These are phyloP conservation scores for Struthidea cinerea DNA, from an alignment of 2,113 vertebrate species.

Conservation along the genomic window DNA sequence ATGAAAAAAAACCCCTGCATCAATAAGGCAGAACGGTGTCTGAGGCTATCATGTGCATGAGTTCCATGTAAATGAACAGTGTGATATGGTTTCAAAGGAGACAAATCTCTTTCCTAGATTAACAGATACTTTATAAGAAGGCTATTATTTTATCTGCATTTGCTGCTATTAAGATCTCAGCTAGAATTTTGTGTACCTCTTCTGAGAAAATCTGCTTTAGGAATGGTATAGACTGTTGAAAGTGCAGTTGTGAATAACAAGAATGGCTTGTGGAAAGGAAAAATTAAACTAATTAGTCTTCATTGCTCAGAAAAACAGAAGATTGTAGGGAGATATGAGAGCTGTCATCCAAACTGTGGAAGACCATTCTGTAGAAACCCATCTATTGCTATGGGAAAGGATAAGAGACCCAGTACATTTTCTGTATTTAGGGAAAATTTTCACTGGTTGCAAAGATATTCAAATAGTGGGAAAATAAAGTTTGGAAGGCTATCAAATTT, in stretches of 20 bases:
- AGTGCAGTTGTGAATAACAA: not conserved
- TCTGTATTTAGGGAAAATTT: not conserved
- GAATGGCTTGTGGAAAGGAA: not conserved
- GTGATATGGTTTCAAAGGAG: not conserved
- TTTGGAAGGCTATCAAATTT: not conserved
- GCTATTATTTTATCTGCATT: not conserved
- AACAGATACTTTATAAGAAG: not conserved
- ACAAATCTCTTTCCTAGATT: not conserved
- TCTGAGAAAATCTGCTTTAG: not conserved
- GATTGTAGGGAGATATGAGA: not conserved
- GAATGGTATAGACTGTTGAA: not conserved
- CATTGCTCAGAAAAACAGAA: not conserved
- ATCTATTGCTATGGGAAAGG: not conserved
- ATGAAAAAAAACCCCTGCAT: not conserved
- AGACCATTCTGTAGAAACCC: not conserved
- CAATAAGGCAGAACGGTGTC: not conserved
- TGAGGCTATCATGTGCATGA: not conserved
- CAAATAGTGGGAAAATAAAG: not conserved
- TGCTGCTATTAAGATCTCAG: not conserved
- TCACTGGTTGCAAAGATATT: not conserved
- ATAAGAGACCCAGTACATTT: not conserved
- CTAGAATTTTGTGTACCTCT: not conserved
- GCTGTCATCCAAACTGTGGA: not conserved
- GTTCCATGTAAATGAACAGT: not conserved
- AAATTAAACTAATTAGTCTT: not conserved